phyloP scores from a whole-genome alignment of 2,113 vertebrate genomes.

The Struthio camelus region DNA sequence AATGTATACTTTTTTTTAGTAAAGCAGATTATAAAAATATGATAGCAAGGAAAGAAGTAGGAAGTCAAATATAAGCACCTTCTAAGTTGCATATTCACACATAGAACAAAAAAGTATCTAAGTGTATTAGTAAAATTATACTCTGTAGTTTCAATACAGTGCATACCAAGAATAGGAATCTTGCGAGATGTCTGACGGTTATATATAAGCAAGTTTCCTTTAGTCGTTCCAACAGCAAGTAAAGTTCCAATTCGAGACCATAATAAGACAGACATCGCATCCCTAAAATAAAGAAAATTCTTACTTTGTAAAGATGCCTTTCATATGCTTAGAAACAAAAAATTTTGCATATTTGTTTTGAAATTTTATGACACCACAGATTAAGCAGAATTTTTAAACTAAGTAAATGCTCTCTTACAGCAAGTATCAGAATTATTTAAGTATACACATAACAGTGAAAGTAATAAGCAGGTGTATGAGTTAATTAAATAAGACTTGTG shows the following conservation, averaged over 20 bases:
- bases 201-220: slow-evolving; percentile 96
- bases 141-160: not conserved
- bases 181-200: slow-evolving; percentile 97
- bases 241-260: slow-evolving; percentile 91
- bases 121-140: not conserved
- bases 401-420: not conserved
- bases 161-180: slow-evolving; percentile 92
- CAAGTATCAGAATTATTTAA: not conserved
- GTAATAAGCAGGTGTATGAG: not conserved
- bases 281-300: slow-evolving; percentile 76
- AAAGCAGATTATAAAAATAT: not conserved
- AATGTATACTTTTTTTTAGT: not conserved
- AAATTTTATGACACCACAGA: not conserved
- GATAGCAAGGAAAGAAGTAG: not conserved
- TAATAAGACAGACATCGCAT: slow-evolving; percentile 90
- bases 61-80: not conserved
- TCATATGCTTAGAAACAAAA: not conserved
- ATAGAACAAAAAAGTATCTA: not conserved
- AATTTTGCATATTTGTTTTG: not conserved
- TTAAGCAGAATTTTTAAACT: not conserved
- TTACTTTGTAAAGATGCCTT: not conserved
- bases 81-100: not conserved
- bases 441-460: not conserved
- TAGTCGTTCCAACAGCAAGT: slow-evolving; percentile 91
- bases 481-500: not conserved